Percentiles rank a stretch among this genome's conserved stretches.
These are phyloP conservation scores for Mylabris sibirica DNA, from an alignment of 2,888 invertebrate species.

Conservation along the genomic window DNA sequence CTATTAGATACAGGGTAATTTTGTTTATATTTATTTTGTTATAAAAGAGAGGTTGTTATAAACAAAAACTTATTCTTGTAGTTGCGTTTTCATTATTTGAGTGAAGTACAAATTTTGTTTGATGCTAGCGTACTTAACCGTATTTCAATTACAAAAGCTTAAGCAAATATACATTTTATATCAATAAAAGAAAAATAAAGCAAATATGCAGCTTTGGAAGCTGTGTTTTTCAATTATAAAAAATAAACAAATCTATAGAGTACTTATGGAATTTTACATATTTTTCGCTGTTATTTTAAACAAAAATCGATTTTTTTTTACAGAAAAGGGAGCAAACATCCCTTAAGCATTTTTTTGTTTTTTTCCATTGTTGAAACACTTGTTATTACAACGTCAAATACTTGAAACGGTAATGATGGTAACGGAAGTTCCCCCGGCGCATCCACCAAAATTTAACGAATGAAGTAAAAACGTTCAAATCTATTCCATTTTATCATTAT, in stretches of 20 bases:
- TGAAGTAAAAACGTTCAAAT: not conserved
- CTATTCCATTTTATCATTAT: not conserved
- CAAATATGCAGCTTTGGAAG: not conserved
- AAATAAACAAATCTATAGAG: not conserved
- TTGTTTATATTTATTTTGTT: not conserved
- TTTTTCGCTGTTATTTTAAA: not conserved
- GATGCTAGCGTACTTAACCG: not conserved
- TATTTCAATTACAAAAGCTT: not conserved
- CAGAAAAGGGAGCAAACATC: not conserved
- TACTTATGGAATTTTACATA: not conserved
- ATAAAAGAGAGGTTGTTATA: not conserved
- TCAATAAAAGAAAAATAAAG: not conserved
- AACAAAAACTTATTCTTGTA: not conserved
- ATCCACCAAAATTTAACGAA: not conserved
- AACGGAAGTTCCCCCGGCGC: not conserved
- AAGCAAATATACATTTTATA: not conserved
- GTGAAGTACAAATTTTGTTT: not conserved
- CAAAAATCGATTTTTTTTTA: not conserved
- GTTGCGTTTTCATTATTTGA: not conserved
- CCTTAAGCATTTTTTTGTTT: not conserved
- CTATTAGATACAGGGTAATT: not conserved
- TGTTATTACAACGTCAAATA: not conserved
- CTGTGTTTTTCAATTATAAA: not conserved
- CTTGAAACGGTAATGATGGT: not conserved
- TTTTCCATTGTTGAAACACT: not conserved